Evolutionary conservation across 2,797 vertebrate genomes (phyloP).

Genomic region (Spheniscus humboldti): DNA sequence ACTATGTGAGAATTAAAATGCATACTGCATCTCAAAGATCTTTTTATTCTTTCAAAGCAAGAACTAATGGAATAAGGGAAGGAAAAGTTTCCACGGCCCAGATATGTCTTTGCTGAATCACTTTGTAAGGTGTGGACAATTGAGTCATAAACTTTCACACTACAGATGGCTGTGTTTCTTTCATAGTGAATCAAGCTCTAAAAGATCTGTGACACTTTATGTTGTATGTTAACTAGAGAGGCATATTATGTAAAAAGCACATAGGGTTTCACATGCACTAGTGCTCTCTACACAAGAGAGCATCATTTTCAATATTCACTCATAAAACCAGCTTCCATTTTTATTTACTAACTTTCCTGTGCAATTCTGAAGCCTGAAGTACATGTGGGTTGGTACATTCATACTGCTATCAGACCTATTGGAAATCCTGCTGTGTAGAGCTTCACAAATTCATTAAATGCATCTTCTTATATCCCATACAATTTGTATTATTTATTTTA

Average conservation of each 20-base stretch:
- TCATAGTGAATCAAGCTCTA: constrained; percentile 37
- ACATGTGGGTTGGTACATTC: not conserved
- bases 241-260: constrained; percentile 66
- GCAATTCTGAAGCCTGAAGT: not conserved
- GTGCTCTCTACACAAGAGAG: constrained; percentile 59
- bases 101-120: constrained; percentile 52
- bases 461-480: not conserved
- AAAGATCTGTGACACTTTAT: constrained; percentile 60
- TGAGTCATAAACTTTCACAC: constrained; percentile 40
- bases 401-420: not conserved
- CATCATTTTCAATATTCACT: constrained; percentile 54
- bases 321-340: constrained; percentile 26
- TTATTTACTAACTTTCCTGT: constrained; percentile 26
- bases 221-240: constrained; percentile 64
- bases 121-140: constrained; percentile 34
- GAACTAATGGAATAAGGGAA: constrained; percentile 40
- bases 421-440: not conserved
- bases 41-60: constrained; percentile 39
- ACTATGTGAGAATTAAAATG: constrained; percentile 14
- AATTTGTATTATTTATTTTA: not conserved
- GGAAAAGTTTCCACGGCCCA: constrained; percentile 33
- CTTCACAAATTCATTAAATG: not conserved
- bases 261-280: constrained; percentile 58
- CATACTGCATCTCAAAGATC: not conserved
- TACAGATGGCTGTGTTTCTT: constrained; percentile 42